Conservation (phyloP, 1,140 invertebrate genomes). For the Drosophila burlai region DNA sequence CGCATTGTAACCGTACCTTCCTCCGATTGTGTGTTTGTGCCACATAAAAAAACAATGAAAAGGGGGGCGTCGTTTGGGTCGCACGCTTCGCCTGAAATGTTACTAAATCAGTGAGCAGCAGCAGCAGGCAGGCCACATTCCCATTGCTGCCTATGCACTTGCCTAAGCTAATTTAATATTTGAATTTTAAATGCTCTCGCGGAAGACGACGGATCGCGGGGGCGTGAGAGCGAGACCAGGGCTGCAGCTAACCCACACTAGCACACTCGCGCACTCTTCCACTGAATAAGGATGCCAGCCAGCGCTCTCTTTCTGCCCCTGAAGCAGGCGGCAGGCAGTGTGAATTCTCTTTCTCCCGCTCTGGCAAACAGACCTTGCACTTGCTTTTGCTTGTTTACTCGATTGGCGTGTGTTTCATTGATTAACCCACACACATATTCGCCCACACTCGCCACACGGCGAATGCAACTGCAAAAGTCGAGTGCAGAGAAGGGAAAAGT, state of each 20-base stretch:
- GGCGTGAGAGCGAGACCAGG: constrained; percentile 52
- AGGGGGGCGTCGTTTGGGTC: constrained; percentile 76
- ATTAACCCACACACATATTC: constrained; percentile 43
- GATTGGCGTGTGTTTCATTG: constrained; percentile 61
- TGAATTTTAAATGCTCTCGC: constrained; percentile 54
- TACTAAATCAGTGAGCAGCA: constrained; percentile 43
- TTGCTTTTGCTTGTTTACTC: constrained; percentile 56
- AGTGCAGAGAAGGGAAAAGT: constrained; percentile 27
- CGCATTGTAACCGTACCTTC: constrained; percentile 56
- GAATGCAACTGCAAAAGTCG: constrained; percentile 28
- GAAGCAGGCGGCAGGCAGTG: background rate
- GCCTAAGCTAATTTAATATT: constrained; percentile 44
- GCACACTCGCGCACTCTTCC: constrained; percentile 11
- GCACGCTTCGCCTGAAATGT: constrained; percentile 66
- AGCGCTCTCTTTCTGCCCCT: constrained; percentile 2
- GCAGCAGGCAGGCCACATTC: constrained; percentile 18
- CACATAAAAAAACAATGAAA: constrained; percentile 38
- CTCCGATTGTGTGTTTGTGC: constrained; percentile 35
- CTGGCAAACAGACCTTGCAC: constrained; percentile 70
- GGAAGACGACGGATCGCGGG: constrained; percentile 17
- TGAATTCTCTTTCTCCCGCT: constrained; percentile 30
- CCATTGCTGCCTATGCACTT: constrained; percentile 28
- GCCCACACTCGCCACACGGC: constrained; percentile 13
- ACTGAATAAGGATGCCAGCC: constrained; percentile 17
- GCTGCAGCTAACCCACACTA: constrained; percentile 17